Base-by-base conservation (phyloP, 2,797 vertebrate species). In the Gallinago solitaria region DNA sequence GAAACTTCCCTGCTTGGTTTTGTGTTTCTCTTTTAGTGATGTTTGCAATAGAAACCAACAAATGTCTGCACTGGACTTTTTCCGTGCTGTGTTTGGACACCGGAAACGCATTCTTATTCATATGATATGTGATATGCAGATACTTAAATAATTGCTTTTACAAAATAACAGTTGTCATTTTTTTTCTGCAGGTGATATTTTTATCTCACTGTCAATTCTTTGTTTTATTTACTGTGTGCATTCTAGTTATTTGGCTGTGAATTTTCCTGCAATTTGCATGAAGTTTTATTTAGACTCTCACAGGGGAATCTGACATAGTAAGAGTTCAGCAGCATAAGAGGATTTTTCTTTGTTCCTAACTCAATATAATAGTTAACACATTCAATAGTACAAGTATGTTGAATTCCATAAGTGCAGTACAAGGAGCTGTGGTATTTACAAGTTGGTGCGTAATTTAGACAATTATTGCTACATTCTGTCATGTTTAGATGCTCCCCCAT, bases 181-280 rank as follows among this genome's bases (percentile, higher is more conserved):
- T 94, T 94, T 94, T 92, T 57, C 59, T 77, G 33, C 33, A 71
- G 33, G 19, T 80, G 15, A 81, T 91, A 89, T 79, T 92, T 91
- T 83, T 12, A 71, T 87, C 81, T 85, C 65, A 53, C 24, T 57
- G 27, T 63, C 85, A 35, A 47, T 68, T 68, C 39, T 63, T 81
- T 87, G 17, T 61, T 95, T 90, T 90, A 71, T 74, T 92, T 79
- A 39, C 25, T 93, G 32, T 39, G 51, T 32, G 4, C n/a, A 54
- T 83, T 87, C 45, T 45, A 33, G 28, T 84, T 93, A 91, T 92
- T 93, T 90, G 64, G 30, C 19, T 16, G 2, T 60, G 56, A 83
- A 79, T 69, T 84, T 74, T 93, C 45, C 78, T 81, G 47, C 93
- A 91, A 90, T 43, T 35, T 71, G 19, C 20, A 57, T 30, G 56